phyloP scores from a whole-genome alignment of 2,113 vertebrate genomes.

The Phrynosoma blainvillii region DNA sequence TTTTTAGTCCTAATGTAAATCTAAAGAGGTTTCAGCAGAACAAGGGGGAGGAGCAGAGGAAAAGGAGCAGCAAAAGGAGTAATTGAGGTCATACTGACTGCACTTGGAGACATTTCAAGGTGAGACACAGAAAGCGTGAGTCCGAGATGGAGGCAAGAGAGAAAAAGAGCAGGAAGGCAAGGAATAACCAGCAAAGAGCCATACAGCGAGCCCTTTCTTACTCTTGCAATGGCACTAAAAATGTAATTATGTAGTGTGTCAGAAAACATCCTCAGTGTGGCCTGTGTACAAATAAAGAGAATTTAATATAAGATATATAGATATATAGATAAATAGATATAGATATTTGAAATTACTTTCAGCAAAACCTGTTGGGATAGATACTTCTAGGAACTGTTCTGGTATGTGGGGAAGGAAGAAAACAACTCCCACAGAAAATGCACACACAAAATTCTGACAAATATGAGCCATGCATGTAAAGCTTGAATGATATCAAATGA shows the following conservation, averaged over 20 bases:
- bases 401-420: not conserved
- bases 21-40: constrained; percentile 45
- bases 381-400: not conserved
- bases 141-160: constrained; percentile 32
- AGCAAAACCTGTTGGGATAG: constrained; percentile 39
- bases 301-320: constrained; percentile 28
- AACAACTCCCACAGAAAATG: not conserved
- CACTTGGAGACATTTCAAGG: constrained; percentile 61
- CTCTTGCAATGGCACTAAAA: constrained; percentile 56
- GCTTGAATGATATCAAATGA: no score
- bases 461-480: not conserved
- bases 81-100: constrained; percentile 66
- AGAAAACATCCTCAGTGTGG: constrained; percentile 49
- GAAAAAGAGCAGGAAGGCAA: constrained; percentile 34
- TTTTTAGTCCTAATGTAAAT: constrained; percentile 64
- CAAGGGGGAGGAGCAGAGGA: constrained; percentile 35
- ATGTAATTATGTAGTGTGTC: constrained; percentile 66
- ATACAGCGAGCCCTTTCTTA: constrained; percentile 36
- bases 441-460: no score
- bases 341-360: constrained; percentile 54
- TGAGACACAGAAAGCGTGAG: constrained; percentile 38
- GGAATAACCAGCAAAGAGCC: constrained; percentile 47
- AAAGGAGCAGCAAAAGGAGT: constrained; percentile 32
- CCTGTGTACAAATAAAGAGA: constrained; percentile 54
- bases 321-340: no score